A percentile compares a stretch with the other conserved stretches of the same genome.
phyloP scores from a whole-genome alignment of 2,113 vertebrate species.

The Antennarius striatus region DNA sequence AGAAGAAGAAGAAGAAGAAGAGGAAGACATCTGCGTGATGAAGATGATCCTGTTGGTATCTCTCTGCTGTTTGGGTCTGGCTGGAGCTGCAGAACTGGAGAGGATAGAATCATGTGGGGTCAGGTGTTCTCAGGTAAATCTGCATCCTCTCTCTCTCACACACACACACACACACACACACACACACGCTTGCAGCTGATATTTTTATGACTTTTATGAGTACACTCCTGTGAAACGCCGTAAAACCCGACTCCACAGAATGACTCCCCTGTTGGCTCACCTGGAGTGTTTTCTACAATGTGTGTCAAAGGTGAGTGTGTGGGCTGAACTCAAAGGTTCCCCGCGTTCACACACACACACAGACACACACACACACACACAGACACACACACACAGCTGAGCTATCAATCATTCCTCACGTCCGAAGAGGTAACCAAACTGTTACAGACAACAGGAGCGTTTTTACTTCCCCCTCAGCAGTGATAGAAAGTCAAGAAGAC shows the following conservation, averaged over 20 bases:
- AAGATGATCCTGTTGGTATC: constrained; percentile 63
- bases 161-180: not conserved
- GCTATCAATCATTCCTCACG: too few species aligned
- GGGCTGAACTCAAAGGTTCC: too few species aligned
- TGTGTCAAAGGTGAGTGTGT: not conserved
- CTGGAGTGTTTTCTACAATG: not conserved
- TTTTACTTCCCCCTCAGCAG: not conserved
- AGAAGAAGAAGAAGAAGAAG: not conserved
- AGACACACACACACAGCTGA: too few species aligned
- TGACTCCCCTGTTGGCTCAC: constrained; percentile 13
- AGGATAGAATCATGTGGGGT: constrained; percentile 61
- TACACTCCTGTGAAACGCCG: not conserved
- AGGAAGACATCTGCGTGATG: not conserved
- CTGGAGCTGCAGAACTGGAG: constrained; percentile 51
- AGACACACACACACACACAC: too few species aligned
- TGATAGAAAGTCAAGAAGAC: too few species aligned
- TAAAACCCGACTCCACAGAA: not conserved
- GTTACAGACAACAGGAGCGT: not conserved
- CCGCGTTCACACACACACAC: too few species aligned
- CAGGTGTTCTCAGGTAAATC: constrained; percentile 74
- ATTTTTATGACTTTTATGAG: too few species aligned
- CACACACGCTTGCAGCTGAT: not conserved
- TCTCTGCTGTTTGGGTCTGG: constrained; percentile 27
- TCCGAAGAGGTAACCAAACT: constrained; percentile 11
- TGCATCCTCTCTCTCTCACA: not conserved